Evolutionary conservation across 2,888 invertebrate species (phyloP).

Genomic region (Eulithis testata): DNA sequence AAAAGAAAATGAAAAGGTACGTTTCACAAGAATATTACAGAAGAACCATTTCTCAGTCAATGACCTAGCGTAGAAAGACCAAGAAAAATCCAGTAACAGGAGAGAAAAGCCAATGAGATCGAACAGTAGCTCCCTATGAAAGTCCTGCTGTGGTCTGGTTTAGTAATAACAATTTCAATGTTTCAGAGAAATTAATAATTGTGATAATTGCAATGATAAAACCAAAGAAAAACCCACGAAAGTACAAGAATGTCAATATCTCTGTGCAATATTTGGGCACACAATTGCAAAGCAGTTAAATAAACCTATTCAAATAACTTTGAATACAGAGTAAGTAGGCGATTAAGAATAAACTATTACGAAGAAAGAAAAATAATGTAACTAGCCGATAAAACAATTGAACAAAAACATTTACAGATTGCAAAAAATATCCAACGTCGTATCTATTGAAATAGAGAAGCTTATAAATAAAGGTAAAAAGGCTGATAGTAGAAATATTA

Average conservation of each 20-base stretch:
- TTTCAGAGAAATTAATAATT: constrained; percentile 11
- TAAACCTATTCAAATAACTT: constrained; percentile 49
- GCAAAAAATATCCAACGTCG: constrained; percentile 52
- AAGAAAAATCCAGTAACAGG: no score
- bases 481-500: constrained; percentile 23
- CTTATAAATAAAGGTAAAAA: constrained; percentile 45
- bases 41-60: no score
- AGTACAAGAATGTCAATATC: constrained; percentile 5
- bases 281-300: constrained; percentile 56
- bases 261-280: constrained; percentile 57
- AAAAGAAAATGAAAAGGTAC: constrained; percentile 27
- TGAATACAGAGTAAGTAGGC: constrained; percentile 59
- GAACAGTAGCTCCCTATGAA: no score
- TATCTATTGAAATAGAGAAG: constrained; percentile 56
- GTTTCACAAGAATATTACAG: no score
- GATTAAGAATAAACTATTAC: neutral
- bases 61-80: no score
- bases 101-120: no score
- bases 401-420: constrained; percentile 48
- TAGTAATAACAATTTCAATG: no score
- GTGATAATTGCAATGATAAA: constrained; percentile 3
- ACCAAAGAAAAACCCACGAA: constrained; percentile 2
- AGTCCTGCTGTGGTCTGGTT: no score
- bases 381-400: neutral
- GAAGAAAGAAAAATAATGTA: neutral